phyloP scores from a whole-genome alignment of 2,797 vertebrate genomes.

The Oreochromis grahami region DNA sequence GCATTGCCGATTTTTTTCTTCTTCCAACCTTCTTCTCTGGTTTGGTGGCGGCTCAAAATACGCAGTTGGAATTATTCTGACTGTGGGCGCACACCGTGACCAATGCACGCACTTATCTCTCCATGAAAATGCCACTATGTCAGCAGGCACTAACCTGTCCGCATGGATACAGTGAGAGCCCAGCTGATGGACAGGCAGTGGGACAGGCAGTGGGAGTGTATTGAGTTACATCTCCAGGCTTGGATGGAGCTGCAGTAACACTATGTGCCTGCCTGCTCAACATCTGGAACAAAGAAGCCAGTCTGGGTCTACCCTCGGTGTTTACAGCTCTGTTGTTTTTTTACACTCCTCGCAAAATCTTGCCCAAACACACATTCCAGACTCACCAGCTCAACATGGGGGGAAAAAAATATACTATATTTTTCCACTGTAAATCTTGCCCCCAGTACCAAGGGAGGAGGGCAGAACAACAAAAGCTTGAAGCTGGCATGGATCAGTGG shows the following conservation, averaged over 20 bases:
- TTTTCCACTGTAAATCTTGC: conserved; percentile 79
- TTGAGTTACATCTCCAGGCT: conserved; percentile 21
- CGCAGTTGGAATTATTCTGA: conserved; percentile 28
- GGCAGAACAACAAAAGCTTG: conserved; percentile 45
- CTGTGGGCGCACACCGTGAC: neutral
- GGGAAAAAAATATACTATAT: conserved; percentile 49
- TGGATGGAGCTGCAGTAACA: conserved; percentile 19
- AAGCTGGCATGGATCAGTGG: conserved; percentile 45
- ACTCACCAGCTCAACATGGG: conserved; percentile 69
- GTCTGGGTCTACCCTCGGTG: conserved; percentile 67
- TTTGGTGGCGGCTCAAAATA: conserved; percentile 3
- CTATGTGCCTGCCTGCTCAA: conserved; percentile 41
- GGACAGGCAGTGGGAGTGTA: conserved; percentile 26
- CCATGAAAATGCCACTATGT: neutral
- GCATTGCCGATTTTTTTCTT: neutral
- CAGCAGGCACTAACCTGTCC: conserved; percentile 7
- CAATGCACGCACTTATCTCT: neutral
- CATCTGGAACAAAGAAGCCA: conserved; percentile 75
- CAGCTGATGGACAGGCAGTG: conserved; percentile 36
- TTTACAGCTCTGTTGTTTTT: conserved; percentile 78
- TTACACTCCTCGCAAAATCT: conserved; percentile 72
- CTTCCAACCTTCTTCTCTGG: neutral
- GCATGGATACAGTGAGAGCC: neutral
- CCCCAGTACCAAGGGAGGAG: conserved; percentile 30
- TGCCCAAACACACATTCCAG: conserved; percentile 75